These are phyloP conservation scores for Drosophila neonasuta DNA, from an alignment of 2,888 invertebrate genomes.

Conservation along the genomic window DNA sequence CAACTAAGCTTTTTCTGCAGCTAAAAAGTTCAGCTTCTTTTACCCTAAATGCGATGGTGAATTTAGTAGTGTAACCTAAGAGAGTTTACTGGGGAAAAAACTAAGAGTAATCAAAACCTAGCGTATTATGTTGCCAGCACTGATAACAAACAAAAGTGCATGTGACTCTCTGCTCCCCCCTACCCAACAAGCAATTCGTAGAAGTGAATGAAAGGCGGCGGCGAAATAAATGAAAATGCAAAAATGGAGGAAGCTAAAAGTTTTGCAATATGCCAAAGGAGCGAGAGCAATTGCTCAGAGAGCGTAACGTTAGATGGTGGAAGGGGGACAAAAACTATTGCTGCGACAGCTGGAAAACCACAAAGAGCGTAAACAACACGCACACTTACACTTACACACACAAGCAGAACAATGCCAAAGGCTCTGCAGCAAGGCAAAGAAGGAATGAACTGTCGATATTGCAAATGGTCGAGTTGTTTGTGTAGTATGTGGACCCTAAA, in stretches of 20 bases:
- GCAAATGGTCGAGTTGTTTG: background rate
- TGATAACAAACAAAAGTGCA: constrained; percentile 31
- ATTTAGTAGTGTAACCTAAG: background rate
- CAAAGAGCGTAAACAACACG: constrained; percentile 9
- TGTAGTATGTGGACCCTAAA: constrained; percentile 2
- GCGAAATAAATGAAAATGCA: constrained; percentile 70
- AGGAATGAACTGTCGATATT: background rate
- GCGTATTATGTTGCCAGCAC: constrained; percentile 1
- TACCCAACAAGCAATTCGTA: constrained; percentile 13
- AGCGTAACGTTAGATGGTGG: background rate
- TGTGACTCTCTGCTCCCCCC: background rate
- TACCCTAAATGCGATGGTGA: background rate
- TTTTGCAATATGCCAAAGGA: constrained; percentile 65
- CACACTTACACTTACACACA: background rate
- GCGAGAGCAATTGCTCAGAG: constrained; percentile 4
- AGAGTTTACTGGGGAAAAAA: too few relatives aligned
- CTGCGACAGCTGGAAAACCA: constrained; percentile 18
- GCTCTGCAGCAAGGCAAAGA: background rate
- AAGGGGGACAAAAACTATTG: background rate
- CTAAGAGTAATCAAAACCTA: background rate
- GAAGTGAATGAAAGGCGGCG: constrained; percentile 49
- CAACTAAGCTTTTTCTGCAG: background rate
- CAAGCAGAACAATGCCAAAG: background rate
- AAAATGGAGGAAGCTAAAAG: constrained; percentile 66
- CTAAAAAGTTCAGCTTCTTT: background rate